Evolutionary conservation across 64 coral and sea anemone species (phyloP).

Genomic region (Stichodactyla helianthus): DNA sequence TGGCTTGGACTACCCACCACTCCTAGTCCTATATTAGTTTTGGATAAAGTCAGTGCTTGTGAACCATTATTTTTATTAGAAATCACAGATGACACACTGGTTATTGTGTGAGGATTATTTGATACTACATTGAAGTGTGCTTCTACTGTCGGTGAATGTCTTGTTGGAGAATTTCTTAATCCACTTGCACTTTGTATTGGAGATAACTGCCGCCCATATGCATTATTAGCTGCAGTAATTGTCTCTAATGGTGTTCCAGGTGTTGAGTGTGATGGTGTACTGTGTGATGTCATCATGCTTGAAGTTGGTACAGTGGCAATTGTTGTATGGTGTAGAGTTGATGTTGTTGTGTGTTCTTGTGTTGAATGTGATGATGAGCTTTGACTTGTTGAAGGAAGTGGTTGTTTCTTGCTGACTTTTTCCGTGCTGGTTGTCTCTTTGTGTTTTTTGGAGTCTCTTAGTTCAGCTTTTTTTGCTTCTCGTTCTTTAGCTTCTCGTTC

Average conservation of each 20-base stretch:
- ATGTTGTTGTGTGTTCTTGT: slow-evolving; percentile 22
- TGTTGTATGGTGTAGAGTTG: not conserved
- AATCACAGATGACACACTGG: slow-evolving; percentile 43
- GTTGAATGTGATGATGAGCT: slow-evolving; percentile 27
- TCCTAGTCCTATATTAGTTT: slow-evolving; percentile 81
- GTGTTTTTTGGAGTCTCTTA: slow-evolving; percentile 57
- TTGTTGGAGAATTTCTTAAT: slow-evolving; percentile 51
- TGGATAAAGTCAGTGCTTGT: slow-evolving; percentile 74
- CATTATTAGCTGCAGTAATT: slow-evolving; percentile 33
- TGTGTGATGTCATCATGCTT: not conserved
- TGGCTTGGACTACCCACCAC: slow-evolving; percentile 71
- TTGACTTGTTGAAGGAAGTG: slow-evolving; percentile 67
- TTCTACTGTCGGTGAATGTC: slow-evolving; percentile 26
- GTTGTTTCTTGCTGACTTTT: slow-evolving; percentile 70
- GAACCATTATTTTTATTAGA: slow-evolving; percentile 56
- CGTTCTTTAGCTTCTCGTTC: slow-evolving; percentile 66
- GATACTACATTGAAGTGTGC: slow-evolving; percentile 10
- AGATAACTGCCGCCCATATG: slow-evolving; percentile 73
- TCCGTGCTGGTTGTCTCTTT: slow-evolving; percentile 62
- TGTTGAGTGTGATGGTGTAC: slow-evolving; percentile 33
- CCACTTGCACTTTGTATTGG: slow-evolving; percentile 75
- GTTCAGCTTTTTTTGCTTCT: slow-evolving; percentile 53
- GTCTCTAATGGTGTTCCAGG: slow-evolving; percentile 52
- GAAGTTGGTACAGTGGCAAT: not conserved
- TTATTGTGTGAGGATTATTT: slow-evolving; percentile 18